Percentiles rank a stretch among this genome's conserved stretches.
Evolutionary conservation across 2,797 vertebrate genomes (phyloP).

Genomic region (Leontocebus nigricollis): DNA sequence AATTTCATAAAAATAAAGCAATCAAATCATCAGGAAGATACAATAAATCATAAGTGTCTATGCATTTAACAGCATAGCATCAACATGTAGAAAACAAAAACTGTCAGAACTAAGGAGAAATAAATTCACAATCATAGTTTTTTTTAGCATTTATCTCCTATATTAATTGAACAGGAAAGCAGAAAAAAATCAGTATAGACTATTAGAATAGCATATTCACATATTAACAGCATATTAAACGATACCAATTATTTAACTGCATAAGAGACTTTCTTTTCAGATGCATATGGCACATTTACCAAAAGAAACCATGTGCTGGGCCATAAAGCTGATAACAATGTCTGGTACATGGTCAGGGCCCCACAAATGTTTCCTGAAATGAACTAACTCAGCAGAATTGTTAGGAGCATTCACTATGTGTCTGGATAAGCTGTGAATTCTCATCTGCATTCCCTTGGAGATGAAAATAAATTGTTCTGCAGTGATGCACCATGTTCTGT

Average conservation of each 20-base stretch:
- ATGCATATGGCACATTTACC: not conserved
- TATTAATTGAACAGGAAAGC: not conserved
- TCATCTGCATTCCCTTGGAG: not conserved
- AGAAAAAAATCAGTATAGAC: not conserved
- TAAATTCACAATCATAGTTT: not conserved
- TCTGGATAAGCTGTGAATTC: not conserved
- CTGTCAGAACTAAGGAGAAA: not conserved
- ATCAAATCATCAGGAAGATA: not conserved
- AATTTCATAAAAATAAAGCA: not conserved
- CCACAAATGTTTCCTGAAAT: not conserved
- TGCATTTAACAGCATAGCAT: rapidly evolving
- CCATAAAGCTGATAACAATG: not conserved
- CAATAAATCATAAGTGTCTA: not conserved
- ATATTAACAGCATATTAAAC: not conserved
- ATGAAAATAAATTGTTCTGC: not conserved
- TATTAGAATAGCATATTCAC: not conserved
- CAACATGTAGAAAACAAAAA: not conserved
- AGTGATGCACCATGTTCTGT: not conserved
- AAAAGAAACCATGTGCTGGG: not conserved
- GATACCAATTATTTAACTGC: not conserved
- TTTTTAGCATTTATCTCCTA: not conserved
- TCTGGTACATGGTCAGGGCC: not conserved
- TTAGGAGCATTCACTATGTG: not conserved
- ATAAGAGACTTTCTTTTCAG: not conserved
- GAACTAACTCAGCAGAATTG: not conserved